phyloP scores from a whole-genome alignment of 1,140 invertebrate species.

The Dufourea novaeangliae region DNA sequence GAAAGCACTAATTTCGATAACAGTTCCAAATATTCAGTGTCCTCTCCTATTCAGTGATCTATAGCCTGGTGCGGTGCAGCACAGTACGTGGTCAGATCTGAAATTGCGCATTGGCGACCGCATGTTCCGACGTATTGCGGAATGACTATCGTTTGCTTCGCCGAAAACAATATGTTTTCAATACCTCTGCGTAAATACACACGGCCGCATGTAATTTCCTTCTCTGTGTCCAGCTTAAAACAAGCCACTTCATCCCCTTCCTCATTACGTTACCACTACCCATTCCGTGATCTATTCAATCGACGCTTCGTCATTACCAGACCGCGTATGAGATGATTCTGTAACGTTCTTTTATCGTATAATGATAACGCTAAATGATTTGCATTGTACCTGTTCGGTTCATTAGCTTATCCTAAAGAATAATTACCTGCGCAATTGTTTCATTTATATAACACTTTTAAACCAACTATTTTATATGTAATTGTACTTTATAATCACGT shows the following conservation, averaged over 20 bases:
- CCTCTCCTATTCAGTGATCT: background rate
- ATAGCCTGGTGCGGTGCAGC: background rate
- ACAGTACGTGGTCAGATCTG: conserved; percentile 9
- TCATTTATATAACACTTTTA: too few species aligned
- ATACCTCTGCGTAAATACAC: conserved; percentile 46
- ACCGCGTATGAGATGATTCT: background rate
- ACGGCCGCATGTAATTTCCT: conserved; percentile 35
- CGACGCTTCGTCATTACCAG: background rate
- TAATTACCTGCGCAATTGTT: too few species aligned
- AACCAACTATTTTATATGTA: too few species aligned
- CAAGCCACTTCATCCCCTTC: background rate
- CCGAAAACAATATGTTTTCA: conserved; percentile 39
- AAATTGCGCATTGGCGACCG: conserved; percentile 33
- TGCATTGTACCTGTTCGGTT: too few species aligned
- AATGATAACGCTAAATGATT: too few species aligned
- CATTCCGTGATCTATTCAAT: background rate
- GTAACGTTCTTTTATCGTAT: too few species aligned
- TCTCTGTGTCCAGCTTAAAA: background rate
- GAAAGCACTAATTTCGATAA: conserved; percentile 2
- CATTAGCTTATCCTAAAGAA: too few species aligned
- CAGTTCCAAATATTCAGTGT: conserved; percentile 8
- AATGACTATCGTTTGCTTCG: conserved; percentile 30
- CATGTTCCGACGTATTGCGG: conserved; percentile 23
- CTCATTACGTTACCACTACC: background rate
- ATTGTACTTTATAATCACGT: too few species aligned